These are phyloP conservation scores for Xiphophorus hellerii DNA, from an alignment of 2,113 vertebrate species.

Conservation along the genomic window DNA sequence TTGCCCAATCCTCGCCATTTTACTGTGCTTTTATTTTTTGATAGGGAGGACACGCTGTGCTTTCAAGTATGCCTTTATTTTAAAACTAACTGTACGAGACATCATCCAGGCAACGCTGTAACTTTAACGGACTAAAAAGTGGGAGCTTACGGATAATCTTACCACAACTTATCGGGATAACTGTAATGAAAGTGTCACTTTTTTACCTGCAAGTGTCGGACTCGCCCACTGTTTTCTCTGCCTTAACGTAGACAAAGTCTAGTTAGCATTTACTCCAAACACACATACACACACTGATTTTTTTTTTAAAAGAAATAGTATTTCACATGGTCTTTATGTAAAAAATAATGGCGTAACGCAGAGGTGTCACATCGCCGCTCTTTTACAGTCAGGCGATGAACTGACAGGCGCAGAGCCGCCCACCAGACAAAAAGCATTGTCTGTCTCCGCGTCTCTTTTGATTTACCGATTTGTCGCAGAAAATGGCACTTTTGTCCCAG, in stretches of 20 bases:
- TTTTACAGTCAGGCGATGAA: conserved; percentile 64
- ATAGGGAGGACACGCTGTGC: conserved; percentile 66
- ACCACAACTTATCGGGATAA: conserved; percentile 56
- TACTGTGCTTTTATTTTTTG: conserved; percentile 72
- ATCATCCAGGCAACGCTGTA: neutral
- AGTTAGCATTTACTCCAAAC: conserved; percentile 5
- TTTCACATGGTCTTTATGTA: neutral
- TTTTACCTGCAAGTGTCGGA: conserved; percentile 31
- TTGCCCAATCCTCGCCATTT: conserved; percentile 81
- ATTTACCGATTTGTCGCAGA: conserved; percentile 79
- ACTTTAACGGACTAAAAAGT: conserved; percentile 28
- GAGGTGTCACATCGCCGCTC: conserved; percentile 66
- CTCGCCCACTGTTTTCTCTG: conserved; percentile 8
- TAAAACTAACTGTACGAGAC: neutral
- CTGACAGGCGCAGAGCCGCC: conserved; percentile 74
- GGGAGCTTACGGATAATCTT: conserved; percentile 14
- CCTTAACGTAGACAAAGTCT: conserved; percentile 33
- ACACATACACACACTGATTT: neutral
- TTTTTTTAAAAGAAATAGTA: too few species aligned
- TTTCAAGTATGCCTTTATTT: conserved; percentile 31
- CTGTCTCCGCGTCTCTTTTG: conserved; percentile 74
- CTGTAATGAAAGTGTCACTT: conserved; percentile 59
- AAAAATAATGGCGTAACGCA: conserved; percentile 52
- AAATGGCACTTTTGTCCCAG: conserved; percentile 76
- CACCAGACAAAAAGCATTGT: conserved; percentile 76